A percentile compares a stretch with the other conserved stretches of the same genome.
phyloP scores from a whole-genome alignment of 2,888 invertebrate genomes.

The Patella caerulea region DNA sequence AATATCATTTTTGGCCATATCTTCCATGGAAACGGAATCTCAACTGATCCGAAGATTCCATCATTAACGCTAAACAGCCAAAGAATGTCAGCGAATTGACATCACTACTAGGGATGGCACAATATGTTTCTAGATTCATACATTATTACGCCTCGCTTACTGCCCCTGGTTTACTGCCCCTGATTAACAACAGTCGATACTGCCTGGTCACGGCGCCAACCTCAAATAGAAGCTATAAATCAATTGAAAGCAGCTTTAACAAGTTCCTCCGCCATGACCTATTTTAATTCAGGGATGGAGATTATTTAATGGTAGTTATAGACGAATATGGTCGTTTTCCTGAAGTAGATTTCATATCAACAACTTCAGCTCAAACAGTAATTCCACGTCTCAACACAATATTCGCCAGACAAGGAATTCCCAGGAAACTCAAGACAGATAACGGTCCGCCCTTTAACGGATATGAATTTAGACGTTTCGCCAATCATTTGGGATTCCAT shows the following conservation, averaged over 20 bases:
- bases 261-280: conserved; percentile 36
- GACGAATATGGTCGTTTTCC: too few relatives aligned
- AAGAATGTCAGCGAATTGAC: conserved; percentile 4
- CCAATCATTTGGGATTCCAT: too few relatives aligned
- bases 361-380: too few relatives aligned
- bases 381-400: too few relatives aligned
- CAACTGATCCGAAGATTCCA: conserved; percentile 7
- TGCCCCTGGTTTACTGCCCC: too few relatives aligned
- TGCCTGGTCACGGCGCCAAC: conserved; percentile 33
- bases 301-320: too few relatives aligned
- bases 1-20: conserved; percentile 10
- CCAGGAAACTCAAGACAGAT: too few relatives aligned
- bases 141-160: conserved; percentile 35
- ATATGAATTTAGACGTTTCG: too few relatives aligned
- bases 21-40: not conserved
- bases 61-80: not conserved
- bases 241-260: conserved; percentile 38
- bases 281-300: conserved; percentile 36
- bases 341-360: too few relatives aligned
- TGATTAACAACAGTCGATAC: conserved; percentile 39
- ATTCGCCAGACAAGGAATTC: too few relatives aligned
- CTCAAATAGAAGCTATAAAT: conserved; percentile 35
- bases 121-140: conserved; percentile 38
- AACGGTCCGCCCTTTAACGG: too few relatives aligned
- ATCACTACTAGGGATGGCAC: conserved; percentile 35